Percentiles rank a stretch among this genome's conserved stretches.
Evolutionary conservation across 2,113 vertebrate species (phyloP).

Genomic region (Pygoscelis antarcticus): DNA sequence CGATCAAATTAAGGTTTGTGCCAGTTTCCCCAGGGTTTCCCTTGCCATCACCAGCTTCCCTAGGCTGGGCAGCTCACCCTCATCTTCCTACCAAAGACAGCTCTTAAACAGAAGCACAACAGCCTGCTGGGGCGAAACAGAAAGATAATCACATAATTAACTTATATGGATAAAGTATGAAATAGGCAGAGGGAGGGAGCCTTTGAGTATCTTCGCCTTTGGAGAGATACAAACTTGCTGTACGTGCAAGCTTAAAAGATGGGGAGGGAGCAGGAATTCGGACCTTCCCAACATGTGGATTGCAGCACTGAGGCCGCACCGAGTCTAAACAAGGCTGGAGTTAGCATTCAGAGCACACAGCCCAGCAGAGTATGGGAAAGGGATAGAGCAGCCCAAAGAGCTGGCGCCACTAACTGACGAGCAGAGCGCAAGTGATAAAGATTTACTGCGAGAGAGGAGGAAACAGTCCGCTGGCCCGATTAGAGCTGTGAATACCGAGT

Average conservation of each 20-base stretch:
- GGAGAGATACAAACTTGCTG: neutral
- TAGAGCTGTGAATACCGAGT: slow-evolving; percentile 80
- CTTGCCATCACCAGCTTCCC: slow-evolving; percentile 12
- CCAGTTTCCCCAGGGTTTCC: slow-evolving; percentile 38
- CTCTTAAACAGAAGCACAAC: neutral
- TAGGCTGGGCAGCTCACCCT: slow-evolving; percentile 15
- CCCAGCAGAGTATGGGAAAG: slow-evolving; percentile 44
- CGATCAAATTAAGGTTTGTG: slow-evolving; percentile 16
- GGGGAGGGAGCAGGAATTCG: neutral
- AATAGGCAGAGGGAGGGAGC: neutral
- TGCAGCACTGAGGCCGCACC: neutral
- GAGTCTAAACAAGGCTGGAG: slow-evolving; percentile 28
- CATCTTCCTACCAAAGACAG: neutral
- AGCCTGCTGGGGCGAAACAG: neutral
- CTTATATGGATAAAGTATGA: slow-evolving; percentile 27
- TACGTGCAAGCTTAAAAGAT: neutral
- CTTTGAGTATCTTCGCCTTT: neutral
- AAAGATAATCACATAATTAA: neutral
- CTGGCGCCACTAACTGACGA: slow-evolving; percentile 80
- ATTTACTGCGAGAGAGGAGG: slow-evolving; percentile 82
- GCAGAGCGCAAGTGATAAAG: slow-evolving; percentile 80
- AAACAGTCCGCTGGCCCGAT: slow-evolving; percentile 78
- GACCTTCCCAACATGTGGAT: slow-evolving; percentile 18
- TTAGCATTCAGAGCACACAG: slow-evolving; percentile 71
- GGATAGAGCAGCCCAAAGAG: slow-evolving; percentile 71